Conservation (phyloP, 2,113 vertebrate genomes). For the Dasypus novemcinctus region DNA sequence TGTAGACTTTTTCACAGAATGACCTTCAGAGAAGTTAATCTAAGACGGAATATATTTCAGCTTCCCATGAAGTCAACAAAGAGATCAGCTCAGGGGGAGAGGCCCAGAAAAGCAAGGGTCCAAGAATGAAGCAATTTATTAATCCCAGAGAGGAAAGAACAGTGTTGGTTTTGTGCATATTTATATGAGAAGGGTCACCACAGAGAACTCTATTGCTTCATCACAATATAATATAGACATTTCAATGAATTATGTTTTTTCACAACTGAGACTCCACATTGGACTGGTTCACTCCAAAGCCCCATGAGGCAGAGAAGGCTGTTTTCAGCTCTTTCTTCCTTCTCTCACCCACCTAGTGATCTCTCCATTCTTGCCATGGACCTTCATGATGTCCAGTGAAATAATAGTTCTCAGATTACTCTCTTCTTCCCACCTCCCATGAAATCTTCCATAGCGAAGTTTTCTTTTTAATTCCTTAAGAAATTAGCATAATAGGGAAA, state of each 20-base stretch:
- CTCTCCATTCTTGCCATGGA: background rate
- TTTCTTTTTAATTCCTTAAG: background rate
- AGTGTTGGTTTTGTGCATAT: background rate
- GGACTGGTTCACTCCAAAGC: background rate
- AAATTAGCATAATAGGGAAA: background rate
- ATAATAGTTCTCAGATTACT: background rate
- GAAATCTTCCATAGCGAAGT: background rate
- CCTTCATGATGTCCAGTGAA: background rate
- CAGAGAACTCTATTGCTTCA: background rate
- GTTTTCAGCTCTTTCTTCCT: background rate
- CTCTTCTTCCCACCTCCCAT: background rate
- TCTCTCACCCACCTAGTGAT: background rate
- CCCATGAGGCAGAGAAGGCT: background rate
- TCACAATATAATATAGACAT: background rate
- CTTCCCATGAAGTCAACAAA: background rate
- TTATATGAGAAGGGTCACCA: background rate
- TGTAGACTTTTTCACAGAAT: background rate
- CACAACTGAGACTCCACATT: background rate
- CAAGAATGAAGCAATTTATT: background rate
- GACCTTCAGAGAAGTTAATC: background rate
- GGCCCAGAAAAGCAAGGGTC: background rate
- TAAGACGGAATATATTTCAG: background rate
- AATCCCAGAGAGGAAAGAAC: background rate
- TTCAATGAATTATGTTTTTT: background rate
- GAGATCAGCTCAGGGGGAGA: background rate